These are phyloP conservation scores for Morus bassanus DNA, from an alignment of 2,797 vertebrate genomes.

Conservation along the genomic window DNA sequence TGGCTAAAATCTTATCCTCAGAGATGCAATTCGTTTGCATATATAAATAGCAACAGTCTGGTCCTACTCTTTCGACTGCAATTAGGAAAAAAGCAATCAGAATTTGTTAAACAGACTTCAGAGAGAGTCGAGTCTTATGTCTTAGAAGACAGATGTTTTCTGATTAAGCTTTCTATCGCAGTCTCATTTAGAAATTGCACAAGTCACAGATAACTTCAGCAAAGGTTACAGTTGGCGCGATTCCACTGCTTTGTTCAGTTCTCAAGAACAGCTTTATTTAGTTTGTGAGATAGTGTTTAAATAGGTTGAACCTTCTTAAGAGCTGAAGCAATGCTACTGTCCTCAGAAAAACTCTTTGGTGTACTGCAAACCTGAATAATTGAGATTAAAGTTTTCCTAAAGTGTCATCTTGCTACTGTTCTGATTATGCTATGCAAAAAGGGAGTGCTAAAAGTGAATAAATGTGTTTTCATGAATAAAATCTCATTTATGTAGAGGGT, in stretches of 20 bases:
- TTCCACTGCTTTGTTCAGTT: not conserved
- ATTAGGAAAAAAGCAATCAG: conserved; percentile 54
- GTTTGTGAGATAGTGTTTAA: not conserved
- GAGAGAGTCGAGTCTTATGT: not conserved
- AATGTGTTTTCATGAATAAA: not conserved
- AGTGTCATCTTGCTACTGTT: not conserved
- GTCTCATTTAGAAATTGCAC: not conserved
- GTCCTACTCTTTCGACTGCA: not conserved
- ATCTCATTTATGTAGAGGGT: not conserved
- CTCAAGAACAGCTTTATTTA: not conserved
- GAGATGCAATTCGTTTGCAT: not conserved
- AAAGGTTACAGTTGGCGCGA: not conserved
- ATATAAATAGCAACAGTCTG: conserved; percentile 60
- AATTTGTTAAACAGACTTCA: conserved; percentile 47
- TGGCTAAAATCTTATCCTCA: conserved; percentile 15
- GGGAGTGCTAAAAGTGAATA: not conserved
- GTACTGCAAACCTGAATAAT: not conserved
- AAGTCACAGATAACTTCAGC: conserved; percentile 17
- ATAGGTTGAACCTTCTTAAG: not conserved
- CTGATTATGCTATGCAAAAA: not conserved
- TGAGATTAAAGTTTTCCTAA: not conserved
- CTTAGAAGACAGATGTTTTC: conserved; percentile 55
- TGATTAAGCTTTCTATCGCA: not conserved
- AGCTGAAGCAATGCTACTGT: not conserved
- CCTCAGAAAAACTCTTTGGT: not conserved